Evolutionary conservation across 37 sponge, comb jelly and placozoan genomes (phyloP).

Genomic region (Lycopodina hypogea): DNA sequence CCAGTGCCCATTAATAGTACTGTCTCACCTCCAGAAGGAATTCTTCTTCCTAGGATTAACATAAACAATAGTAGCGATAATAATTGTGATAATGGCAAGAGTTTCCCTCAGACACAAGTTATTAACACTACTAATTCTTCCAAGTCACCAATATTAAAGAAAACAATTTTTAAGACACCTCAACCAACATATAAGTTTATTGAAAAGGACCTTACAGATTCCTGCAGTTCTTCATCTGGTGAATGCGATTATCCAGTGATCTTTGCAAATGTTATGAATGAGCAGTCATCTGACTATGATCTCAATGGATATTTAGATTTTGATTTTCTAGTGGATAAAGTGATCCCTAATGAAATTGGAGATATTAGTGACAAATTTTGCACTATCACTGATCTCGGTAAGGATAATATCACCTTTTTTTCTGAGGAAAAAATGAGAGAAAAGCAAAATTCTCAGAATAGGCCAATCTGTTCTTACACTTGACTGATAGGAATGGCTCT

Average conservation of each 20-base stretch:
- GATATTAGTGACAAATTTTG: neutral
- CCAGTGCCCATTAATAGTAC: slow-evolving; percentile 30
- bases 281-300: neutral
- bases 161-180: neutral
- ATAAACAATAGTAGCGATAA: too few species aligned
- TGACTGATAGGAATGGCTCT: slow-evolving; percentile 82
- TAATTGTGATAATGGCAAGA: neutral
- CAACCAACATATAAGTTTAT: neutral
- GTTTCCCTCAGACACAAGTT: neutral
- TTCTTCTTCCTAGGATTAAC: neutral
- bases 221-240: neutral
- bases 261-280: neutral
- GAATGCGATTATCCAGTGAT: neutral
- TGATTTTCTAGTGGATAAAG: neutral
- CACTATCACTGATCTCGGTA: neutral
- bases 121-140: neutral
- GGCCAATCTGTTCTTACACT: slow-evolving; percentile 71
- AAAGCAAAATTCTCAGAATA: neutral
- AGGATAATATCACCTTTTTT: neutral
- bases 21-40: slow-evolving; percentile 18
- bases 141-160: slow-evolving; percentile 3
- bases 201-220: neutral
- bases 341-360: neutral
- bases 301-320: neutral
- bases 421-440: too few species aligned